Percentiles rank a stretch among this genome's conserved stretches.
Conservation (phyloP, 1,140 invertebrate species). For the Scaptodrosophila lebanonensis region DNA sequence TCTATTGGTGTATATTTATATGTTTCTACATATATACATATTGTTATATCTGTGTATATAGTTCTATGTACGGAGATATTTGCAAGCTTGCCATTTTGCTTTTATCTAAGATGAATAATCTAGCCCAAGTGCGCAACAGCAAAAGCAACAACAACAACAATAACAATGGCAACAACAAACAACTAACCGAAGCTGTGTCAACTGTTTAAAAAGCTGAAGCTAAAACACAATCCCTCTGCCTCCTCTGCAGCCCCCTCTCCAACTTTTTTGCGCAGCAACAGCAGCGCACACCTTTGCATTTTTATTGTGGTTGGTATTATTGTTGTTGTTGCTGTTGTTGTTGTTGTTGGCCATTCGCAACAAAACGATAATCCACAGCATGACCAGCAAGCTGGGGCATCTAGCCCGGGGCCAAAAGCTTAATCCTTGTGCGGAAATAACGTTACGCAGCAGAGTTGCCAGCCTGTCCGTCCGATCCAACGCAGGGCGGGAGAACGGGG, state of each 20-base stretch:
- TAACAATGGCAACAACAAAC: slow-evolving; percentile 7
- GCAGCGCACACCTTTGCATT: slow-evolving; percentile 52
- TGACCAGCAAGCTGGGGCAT: not conserved
- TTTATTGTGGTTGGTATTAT: slow-evolving; percentile 42
- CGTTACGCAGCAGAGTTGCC: slow-evolving; percentile 42
- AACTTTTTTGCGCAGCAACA: no score
- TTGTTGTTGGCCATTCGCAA: slow-evolving; percentile 27
- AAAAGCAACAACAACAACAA: slow-evolving; percentile 2
- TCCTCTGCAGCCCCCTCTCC: no score
- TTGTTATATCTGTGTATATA: no score
- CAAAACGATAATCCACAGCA: slow-evolving; percentile 31
- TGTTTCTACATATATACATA: no score
- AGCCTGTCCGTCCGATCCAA: not conserved
- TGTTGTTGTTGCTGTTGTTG: slow-evolving; percentile 11
- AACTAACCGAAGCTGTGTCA: no score
- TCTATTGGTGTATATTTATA: no score
- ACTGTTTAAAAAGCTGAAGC: not conserved
- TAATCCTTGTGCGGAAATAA: slow-evolving; percentile 66
- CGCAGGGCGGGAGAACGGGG: no score
- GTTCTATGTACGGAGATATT: no score
- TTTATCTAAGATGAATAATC: slow-evolving; percentile 66
- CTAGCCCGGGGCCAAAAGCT: slow-evolving; percentile 55
- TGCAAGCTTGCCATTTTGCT: slow-evolving; percentile 44
- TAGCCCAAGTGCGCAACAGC: slow-evolving; percentile 12
- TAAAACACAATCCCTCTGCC: no score